Base-by-base conservation (phyloP, 2,113 vertebrate species). In the Takifugu bimaculatus region DNA sequence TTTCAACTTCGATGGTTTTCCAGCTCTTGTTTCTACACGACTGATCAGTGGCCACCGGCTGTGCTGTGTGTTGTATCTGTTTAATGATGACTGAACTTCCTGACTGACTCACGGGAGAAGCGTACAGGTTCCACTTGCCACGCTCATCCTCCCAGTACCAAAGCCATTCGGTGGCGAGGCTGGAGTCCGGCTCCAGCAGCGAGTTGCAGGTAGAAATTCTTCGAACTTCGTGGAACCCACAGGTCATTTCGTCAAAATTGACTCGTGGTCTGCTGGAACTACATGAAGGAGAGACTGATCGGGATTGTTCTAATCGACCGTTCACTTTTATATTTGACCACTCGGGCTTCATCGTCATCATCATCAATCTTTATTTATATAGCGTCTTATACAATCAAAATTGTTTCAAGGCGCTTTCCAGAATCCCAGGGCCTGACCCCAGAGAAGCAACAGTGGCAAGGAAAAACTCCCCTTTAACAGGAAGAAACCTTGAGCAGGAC, bases 111-210 rank as follows among this genome's bases (percentile, higher is more conserved):
- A 92, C 89, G 13, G 76, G 2, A 0, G 84, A 59, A 5, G 80
- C 62, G 2, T 90, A 91, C 62, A 50, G 26, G 61, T 79, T 85
- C 90, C 90, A 91, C 1, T 29, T 79, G 1, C 74, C 74, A 4
- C 1, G 25, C 69, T 91, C 84, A 2, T 91, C 84, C 81, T 91
- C 66, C 90, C 90, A 90, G 87, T 83, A 83, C 91, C 90, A 91
- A 13, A 81, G 4, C 89, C 90, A 91, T 50, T 78, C 75, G 0
- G 91, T 92, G 68, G 90, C 91, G 65, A 78, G 83, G 52, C 88
- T 64, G 58, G 79, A 90, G 62, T 0, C 57, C 2, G 88, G 88
- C 45, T 83, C 60, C 0, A 65, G 2, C 52, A 90, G 20, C 0
- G 87, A 88, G 45, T 88, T 84, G 0, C 74, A 0, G 1, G 91